These are phyloP conservation scores for Torymus auratus DNA, from an alignment of 2,888 invertebrate species.

Conservation along the genomic window DNA sequence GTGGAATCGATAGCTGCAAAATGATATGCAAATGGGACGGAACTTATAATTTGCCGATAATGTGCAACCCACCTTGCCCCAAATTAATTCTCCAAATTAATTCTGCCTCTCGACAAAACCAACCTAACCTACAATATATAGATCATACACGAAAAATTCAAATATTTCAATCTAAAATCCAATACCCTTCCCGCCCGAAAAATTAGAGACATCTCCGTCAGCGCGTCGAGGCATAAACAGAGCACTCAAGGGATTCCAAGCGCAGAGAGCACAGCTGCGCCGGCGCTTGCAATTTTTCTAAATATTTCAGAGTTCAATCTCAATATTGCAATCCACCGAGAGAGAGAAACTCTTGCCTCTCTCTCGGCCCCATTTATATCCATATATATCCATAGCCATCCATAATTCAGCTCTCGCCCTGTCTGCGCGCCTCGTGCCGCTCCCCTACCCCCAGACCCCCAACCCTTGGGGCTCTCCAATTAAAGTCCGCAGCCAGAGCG, in stretches of 20 bases:
- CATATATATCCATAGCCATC: neutral
- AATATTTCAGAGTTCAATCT: slow-evolving; percentile 35
- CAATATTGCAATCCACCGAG: slow-evolving; percentile 20
- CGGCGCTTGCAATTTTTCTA: neutral
- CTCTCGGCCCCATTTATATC: slow-evolving; percentile 4
- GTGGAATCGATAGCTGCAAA: too few species aligned
- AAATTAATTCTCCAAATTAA: neutral
- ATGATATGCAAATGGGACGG: too few species aligned
- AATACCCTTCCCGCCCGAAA: neutral
- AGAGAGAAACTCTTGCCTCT: too few species aligned
- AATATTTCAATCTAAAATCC: too few species aligned
- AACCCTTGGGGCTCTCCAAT: slow-evolving; percentile 51
- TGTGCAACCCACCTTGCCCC: neutral
- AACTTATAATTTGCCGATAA: neutral
- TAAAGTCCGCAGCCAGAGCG: slow-evolving; percentile 47
- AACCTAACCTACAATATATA: too few species aligned
- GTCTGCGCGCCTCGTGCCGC: neutral
- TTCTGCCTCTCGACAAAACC: neutral
- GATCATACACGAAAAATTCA: too few species aligned
- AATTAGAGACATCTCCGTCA: too few species aligned
- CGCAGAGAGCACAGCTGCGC: too few species aligned
- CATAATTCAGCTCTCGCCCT: slow-evolving; percentile 45
- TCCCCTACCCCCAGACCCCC: neutral
- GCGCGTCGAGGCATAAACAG: too few species aligned
- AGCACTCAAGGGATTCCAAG: too few species aligned